Conservation (phyloP, 2,113 vertebrate genomes). For the Rhea americana region DNA sequence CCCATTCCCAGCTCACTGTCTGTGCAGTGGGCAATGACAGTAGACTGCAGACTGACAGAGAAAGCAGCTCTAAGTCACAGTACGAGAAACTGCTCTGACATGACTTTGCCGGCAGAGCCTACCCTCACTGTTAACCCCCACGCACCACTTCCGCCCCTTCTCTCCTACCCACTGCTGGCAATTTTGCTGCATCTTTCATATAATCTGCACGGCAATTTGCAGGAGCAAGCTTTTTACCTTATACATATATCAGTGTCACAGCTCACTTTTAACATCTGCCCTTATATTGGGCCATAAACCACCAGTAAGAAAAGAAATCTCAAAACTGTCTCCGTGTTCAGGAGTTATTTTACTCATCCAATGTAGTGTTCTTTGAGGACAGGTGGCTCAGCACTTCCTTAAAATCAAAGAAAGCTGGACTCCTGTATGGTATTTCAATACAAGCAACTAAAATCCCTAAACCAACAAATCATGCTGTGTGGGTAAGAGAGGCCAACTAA, state of each 20-base stretch:
- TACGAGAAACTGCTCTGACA: background rate
- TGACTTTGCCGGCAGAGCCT: background rate
- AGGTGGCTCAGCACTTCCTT: background rate
- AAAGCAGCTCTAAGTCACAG: background rate
- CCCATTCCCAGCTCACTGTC: background rate
- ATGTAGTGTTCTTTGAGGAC: background rate
- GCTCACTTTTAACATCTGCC: background rate
- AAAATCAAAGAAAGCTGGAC: background rate
- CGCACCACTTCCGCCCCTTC: background rate
- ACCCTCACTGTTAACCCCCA: background rate
- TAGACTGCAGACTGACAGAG: background rate
- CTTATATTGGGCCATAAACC: no score
- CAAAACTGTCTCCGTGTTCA: background rate
- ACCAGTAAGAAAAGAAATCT: background rate
- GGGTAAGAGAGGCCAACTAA: background rate
- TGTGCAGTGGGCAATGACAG: background rate
- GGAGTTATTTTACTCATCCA: background rate
- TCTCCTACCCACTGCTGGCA: background rate
- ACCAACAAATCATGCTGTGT: background rate
- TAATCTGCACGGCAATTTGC: background rate
- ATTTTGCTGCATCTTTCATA: background rate
- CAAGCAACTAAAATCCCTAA: background rate
- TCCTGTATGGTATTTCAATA: background rate
- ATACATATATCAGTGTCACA: accelerated
- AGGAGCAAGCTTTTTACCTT: background rate